Percentiles rank a stretch among this genome's conserved stretches.
Conservation (phyloP, 2,888 invertebrate species). For the Metopia argyrocephala region DNA sequence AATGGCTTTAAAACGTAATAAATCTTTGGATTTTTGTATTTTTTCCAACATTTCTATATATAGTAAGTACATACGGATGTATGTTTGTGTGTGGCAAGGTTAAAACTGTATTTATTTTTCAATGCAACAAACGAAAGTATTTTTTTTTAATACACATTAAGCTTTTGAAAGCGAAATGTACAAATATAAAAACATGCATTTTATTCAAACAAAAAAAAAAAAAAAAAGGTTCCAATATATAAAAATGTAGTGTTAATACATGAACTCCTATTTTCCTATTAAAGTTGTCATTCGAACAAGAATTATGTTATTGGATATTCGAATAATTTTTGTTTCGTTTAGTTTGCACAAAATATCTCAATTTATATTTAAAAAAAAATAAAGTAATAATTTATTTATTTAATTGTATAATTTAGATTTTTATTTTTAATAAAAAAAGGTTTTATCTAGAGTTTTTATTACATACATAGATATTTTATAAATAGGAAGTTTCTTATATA, state of each 20-base stretch:
- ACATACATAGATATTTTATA: too few relatives aligned
- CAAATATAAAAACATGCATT: constrained; percentile 9
- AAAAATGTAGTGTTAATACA: neutral
- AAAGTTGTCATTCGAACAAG: neutral
- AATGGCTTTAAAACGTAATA: constrained; percentile 57
- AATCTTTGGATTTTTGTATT: constrained; percentile 43
- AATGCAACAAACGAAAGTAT: constrained; percentile 31
- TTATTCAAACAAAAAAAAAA: neutral
- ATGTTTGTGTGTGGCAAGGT: constrained; percentile 42
- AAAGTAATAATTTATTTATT: too few relatives aligned
- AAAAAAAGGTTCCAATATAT: neutral
- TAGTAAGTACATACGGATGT: too few relatives aligned
- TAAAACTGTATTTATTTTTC: constrained; percentile 36
- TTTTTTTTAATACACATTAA: constrained; percentile 22
- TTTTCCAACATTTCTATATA: neutral
- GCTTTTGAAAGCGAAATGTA: constrained; percentile 15
- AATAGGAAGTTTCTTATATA: too few relatives aligned
- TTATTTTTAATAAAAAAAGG: too few relatives aligned
- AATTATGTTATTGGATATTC: too few relatives aligned
- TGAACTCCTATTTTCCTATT: neutral
- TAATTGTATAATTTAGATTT: too few relatives aligned
- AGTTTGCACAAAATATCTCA: too few relatives aligned
- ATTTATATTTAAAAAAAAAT: too few relatives aligned
- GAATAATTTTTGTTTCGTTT: too few relatives aligned
- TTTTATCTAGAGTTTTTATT: too few relatives aligned